Conservation (phyloP, 2,888 invertebrate species). For the Ornithoptera priamus region DNA sequence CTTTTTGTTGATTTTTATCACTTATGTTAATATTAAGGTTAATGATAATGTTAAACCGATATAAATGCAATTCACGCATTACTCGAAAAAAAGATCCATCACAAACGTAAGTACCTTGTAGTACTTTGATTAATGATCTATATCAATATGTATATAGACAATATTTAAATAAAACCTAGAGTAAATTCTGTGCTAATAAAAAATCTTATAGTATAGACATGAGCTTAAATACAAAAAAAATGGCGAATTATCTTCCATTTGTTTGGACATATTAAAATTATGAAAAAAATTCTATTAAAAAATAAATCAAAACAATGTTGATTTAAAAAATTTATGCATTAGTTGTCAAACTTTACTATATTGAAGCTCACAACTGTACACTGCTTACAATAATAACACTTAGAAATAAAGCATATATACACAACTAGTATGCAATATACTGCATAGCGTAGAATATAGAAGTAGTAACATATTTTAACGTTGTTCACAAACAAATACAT, state of each 20-base stretch:
- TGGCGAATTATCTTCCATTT: not conserved
- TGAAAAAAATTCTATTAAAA: not conserved
- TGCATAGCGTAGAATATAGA: not conserved
- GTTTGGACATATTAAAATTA: not conserved
- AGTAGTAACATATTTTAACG: not conserved
- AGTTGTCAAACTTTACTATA: not conserved
- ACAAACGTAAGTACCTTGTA: slow-evolving; percentile 22
- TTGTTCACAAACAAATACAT: not conserved
- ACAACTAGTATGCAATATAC: not conserved
- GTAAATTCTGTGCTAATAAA: slow-evolving; percentile 18
- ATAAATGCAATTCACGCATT: slow-evolving; percentile 34
- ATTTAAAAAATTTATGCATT: not conserved
- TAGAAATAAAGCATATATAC: not conserved
- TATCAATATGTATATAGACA: slow-evolving; percentile 6
- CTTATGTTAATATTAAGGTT: slow-evolving; percentile 38
- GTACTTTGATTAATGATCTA: slow-evolving; percentile 12
- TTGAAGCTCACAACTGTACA: slow-evolving; percentile 16
- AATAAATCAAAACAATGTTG: not conserved
- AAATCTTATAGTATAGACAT: slow-evolving; percentile 4
- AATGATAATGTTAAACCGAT: slow-evolving; percentile 37
- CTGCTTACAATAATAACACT: slow-evolving; percentile 8
- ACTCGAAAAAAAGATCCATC: slow-evolving; percentile 18
- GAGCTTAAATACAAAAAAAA: slow-evolving; percentile 3
- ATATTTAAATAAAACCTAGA: slow-evolving; percentile 10
- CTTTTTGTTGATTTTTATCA: slow-evolving; percentile 36